Base-by-base conservation (phyloP, 2,113 vertebrate genomes). In the Meriones unguiculatus region DNA sequence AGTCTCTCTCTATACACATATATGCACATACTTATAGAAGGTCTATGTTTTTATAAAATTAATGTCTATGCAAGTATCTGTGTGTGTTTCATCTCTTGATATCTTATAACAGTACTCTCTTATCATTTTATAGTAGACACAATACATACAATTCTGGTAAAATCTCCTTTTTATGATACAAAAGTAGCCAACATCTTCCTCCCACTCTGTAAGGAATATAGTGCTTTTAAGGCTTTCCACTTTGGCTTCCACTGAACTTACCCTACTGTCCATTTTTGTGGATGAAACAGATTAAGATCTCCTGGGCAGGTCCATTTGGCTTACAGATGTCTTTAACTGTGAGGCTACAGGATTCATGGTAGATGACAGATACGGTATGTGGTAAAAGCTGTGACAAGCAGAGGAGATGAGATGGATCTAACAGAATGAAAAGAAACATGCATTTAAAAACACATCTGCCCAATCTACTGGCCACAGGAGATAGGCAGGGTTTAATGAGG, bases 361-460 rank as follows among this genome's bases (percentile, higher is more conserved):
- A 50, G 25, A 65, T 67, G 89, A 89, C 77, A 96, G 82, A 75
- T 76, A 76, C 3, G 41, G 1, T 54, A 84, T 95, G 85, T 70
- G 62, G 41, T 87, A 93, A 76, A 84, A n/a, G 86, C 5, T 89
- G 85, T 95, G 64, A 72, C 50, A 87, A 54, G 15, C 14, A 81
- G 30, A 15, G 59, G 52, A 86, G 87, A 67, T 28, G 28, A 93
- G 76, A 64, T 78, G 67, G 22, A 35, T 69, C 50, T 90, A 64
- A 93, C 32, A 76, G 88, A 25, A 28, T 89, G 28, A 94, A 84
- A 86, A 65, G 69, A 17, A 88, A 64, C 38, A 85, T 95, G 84
- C 52, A 82, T 41, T 41, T 65, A 32, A 28, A 91, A 57, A 54
- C 81, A 80, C 2, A 20, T 69, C 28, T 82, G 22, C 20, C 50